Base-by-base conservation (phyloP, 2,888 invertebrate genomes). In the Tachina lurida region DNA sequence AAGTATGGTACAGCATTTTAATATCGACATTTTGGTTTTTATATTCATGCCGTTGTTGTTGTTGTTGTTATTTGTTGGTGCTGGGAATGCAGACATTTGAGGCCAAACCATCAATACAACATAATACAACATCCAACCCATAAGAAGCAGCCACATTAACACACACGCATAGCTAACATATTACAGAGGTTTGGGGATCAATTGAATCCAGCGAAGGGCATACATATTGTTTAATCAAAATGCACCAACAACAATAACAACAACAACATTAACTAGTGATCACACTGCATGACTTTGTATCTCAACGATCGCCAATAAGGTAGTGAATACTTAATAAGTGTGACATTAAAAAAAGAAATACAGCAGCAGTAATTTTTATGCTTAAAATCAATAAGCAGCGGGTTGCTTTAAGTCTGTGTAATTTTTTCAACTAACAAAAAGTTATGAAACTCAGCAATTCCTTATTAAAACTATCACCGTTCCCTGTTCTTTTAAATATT, bases 1-100 rank as follows among this genome's bases (percentile, higher is more conserved):
- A 75, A 76, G 82, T 73, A 63, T 79, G 76, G 83, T 63, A 83
- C 83, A 86, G 86, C 86, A 86, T 86, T 86, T 86, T 83, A 86
- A 86, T 86, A 62, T 76, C 67, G 79, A 76, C 79, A 86, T 82
- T 85, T 82, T 78, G 13, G 19, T 78, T 70, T 60, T 60, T 10
- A 60, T 56, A 10, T 43, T 19, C 13, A 58, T 45, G 49, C 39
- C 63, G 47, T 47, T 74, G 54, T 49, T 58, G 45, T 60, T 62
- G n/a, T 56, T 54, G 39, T 62, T 68, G 60, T 47, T 77, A 65
- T 56, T 71, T 77, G 71, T 56, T 71, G 80, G n/a, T 62, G 12
- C n/a, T 58, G 56, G 63, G 60, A 77, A 67, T 81, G 84, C 81
- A 75, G 84, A 78, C 81, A 83, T 73, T 79, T 86, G 73, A 86